Percentiles rank a stretch among this genome's conserved stretches.
Conservation (phyloP, 2,113 vertebrate genomes). For the Mustelus asterias region DNA sequence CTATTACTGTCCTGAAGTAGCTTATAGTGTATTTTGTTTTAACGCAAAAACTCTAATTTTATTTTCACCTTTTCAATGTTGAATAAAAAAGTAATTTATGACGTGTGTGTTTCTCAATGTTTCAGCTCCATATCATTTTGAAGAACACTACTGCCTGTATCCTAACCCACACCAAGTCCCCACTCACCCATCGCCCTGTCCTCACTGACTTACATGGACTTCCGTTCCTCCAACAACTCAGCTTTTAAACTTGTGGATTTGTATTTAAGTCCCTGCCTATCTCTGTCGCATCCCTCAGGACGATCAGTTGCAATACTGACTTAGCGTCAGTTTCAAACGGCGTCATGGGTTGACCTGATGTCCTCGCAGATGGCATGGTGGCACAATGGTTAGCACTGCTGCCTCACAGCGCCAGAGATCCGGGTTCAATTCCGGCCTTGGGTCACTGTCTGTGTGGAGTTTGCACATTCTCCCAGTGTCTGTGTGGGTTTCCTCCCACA, state of each 20-base stretch:
- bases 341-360: too few relatives aligned
- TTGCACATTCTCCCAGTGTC: too few relatives aligned
- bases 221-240: not conserved
- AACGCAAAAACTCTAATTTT: not conserved
- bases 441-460: too few relatives aligned
- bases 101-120: not conserved
- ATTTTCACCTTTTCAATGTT: not conserved
- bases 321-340: too few relatives aligned
- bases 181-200: not conserved
- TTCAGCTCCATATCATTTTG: not conserved
- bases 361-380: too few relatives aligned
- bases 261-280: not conserved
- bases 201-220: not conserved
- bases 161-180: not conserved
- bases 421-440: too few relatives aligned
- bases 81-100: not conserved
- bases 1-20: not conserved
- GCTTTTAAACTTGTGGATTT: not conserved
- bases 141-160: not conserved
- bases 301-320: too few relatives aligned
- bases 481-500: too few relatives aligned
- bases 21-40: not conserved
- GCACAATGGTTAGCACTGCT: too few relatives aligned
- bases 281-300: not conserved
- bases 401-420: too few relatives aligned